Conservation (phyloP, 2,113 vertebrate species). For the Corythoichthys intestinalis region DNA sequence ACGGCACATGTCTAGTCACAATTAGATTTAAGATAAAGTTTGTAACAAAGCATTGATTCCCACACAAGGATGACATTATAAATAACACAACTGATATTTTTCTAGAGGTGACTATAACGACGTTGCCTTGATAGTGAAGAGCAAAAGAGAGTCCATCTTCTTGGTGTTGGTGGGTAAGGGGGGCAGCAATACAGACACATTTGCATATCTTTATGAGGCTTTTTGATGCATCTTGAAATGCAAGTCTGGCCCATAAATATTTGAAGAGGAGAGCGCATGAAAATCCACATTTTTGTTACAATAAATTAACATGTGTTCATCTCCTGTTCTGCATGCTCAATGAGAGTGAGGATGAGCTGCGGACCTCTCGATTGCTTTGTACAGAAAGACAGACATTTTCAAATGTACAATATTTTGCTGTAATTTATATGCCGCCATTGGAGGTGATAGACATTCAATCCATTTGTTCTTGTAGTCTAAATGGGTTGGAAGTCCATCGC, state of each 20-base stretch:
- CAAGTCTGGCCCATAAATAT: constrained; percentile 78
- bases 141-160: constrained; percentile 68
- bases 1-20: too few relatives aligned
- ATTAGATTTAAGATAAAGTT: too few relatives aligned
- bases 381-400: neutral
- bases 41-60: too few relatives aligned
- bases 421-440: neutral
- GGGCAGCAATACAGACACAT: constrained; percentile 68
- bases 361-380: neutral
- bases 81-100: too few relatives aligned
- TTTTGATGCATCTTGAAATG: constrained; percentile 77
- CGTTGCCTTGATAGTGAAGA: constrained; percentile 42
- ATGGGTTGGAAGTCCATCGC: too few relatives aligned
- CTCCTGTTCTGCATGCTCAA: constrained; percentile 76
- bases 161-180: constrained; percentile 67
- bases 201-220: constrained; percentile 73
- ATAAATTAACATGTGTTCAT: constrained; percentile 83
- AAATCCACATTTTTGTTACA: constrained; percentile 85
- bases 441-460: too few relatives aligned
- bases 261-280: constrained; percentile 76
- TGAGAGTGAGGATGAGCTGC: constrained; percentile 58
- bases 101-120: constrained; percentile 20
- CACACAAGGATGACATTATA: too few relatives aligned
- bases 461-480: too few relatives aligned
- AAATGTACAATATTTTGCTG: neutral